Evolutionary conservation across 2,113 vertebrate genomes (phyloP).

Genomic region (Microtus ochrogaster): DNA sequence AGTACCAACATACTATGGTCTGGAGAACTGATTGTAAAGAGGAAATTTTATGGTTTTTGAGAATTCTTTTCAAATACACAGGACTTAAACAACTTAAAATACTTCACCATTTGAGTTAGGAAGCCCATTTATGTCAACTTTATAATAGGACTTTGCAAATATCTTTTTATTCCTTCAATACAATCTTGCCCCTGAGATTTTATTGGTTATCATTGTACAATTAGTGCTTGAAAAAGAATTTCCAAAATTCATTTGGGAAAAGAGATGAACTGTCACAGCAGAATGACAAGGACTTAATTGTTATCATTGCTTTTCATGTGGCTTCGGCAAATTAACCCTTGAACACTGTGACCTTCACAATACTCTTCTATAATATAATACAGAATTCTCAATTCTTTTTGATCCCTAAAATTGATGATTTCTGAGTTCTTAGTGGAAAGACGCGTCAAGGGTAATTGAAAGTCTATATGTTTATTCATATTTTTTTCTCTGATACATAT

Average conservation of each 20-base stretch:
- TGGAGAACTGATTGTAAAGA: conserved; percentile 48
- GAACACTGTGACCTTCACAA: neutral
- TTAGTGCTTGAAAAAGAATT: neutral
- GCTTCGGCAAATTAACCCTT: neutral
- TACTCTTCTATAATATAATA: neutral
- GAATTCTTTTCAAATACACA: conserved; percentile 60
- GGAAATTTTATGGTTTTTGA: conserved; percentile 53
- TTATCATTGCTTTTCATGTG: neutral
- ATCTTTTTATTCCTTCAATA: conserved; percentile 18
- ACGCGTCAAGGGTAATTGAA: neutral
- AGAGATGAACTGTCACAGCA: neutral
- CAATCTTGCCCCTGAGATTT: neutral
- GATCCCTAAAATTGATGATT: conserved; percentile 8
- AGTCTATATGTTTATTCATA: neutral
- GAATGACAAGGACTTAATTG: neutral
- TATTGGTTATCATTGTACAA: neutral
- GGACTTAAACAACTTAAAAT: neutral
- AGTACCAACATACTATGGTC: conserved; percentile 43
- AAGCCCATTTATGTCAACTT: neutral
- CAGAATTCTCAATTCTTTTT: neutral
- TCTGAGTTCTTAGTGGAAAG: neutral
- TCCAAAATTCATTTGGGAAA: neutral
- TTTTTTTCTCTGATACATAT: conserved; percentile 35
- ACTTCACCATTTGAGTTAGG: neutral
- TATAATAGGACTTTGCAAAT: neutral